A percentile compares a stretch with the other conserved stretches of the same genome.
Conservation (phyloP, 2,113 vertebrate genomes). For the Rhea pennata region DNA sequence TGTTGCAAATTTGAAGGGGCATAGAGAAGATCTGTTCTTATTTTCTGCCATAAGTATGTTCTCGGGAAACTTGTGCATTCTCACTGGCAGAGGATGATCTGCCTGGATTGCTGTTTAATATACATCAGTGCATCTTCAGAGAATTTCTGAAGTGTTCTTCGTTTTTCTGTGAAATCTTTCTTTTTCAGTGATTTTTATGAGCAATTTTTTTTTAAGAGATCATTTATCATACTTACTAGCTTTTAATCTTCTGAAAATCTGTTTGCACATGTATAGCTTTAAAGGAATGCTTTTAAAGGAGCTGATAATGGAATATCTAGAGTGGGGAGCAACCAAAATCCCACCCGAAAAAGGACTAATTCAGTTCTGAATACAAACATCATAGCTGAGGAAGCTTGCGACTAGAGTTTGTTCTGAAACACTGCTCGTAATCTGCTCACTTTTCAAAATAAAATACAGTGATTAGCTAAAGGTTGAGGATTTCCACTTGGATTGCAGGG, state of each 20-base stretch:
- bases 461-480: background rate
- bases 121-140: background rate
- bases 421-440: background rate
- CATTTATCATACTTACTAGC: background rate
- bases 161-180: background rate
- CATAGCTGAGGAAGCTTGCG: background rate
- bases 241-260: background rate
- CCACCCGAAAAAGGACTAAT: background rate
- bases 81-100: background rate
- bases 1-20: background rate
- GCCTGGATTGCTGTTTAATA: background rate
- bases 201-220: background rate
- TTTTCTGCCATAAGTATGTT: conserved; percentile 10
- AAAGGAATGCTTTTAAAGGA: background rate
- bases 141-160: background rate
- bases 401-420: background rate
- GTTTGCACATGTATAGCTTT: background rate
- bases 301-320: background rate
- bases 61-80: background rate
- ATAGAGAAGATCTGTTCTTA: background rate
- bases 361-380: background rate
- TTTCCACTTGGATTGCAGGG: background rate
- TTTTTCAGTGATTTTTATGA: background rate
- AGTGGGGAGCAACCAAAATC: background rate
- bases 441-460: background rate